Conservation (phyloP, 2,888 invertebrate genomes). For the Schrankia costaestrigalis region DNA sequence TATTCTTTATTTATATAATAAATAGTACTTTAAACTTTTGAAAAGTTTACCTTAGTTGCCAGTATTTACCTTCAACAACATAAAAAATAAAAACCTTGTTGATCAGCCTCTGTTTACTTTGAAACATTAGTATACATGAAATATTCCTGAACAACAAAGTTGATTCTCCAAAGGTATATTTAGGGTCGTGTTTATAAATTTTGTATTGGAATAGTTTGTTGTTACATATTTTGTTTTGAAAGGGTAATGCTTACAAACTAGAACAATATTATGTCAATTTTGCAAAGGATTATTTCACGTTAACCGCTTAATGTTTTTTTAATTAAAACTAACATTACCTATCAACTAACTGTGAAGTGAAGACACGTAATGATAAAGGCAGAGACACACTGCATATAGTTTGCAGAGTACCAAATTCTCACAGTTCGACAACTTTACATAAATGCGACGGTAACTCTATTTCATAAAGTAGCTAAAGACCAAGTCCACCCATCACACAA, state of each 20-base stretch:
- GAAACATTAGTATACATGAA: background rate
- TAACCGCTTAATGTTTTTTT: too few relatives aligned
- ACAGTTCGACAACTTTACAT: too few relatives aligned
- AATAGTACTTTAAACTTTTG: conserved; percentile 20
- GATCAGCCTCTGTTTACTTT: conserved; percentile 11
- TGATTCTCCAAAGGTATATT: conserved; percentile 2
- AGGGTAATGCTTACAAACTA: conserved; percentile 1
- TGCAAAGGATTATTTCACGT: too few relatives aligned
- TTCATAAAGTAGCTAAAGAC: too few relatives aligned
- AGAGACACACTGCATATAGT: too few relatives aligned
- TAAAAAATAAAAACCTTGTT: too few relatives aligned
- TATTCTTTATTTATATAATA: conserved; percentile 31
- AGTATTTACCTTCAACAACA: conserved; percentile 14
- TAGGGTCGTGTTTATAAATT: conserved; percentile 3
- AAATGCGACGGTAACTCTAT: too few relatives aligned
- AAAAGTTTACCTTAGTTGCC: background rate
- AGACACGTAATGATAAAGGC: background rate
- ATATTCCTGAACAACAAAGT: conserved; percentile 1
- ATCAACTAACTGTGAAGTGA: background rate
- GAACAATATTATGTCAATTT: conserved; percentile 2
- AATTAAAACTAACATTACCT: background rate
- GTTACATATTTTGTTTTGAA: conserved; percentile 1
- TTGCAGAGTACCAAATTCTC: too few relatives aligned
- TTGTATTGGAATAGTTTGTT: conserved; percentile 4
- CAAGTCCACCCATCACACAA: too few relatives aligned